These are phyloP conservation scores for Eudyptes chrysolophus DNA, from an alignment of 2,113 vertebrate species.

Conservation along the genomic window DNA sequence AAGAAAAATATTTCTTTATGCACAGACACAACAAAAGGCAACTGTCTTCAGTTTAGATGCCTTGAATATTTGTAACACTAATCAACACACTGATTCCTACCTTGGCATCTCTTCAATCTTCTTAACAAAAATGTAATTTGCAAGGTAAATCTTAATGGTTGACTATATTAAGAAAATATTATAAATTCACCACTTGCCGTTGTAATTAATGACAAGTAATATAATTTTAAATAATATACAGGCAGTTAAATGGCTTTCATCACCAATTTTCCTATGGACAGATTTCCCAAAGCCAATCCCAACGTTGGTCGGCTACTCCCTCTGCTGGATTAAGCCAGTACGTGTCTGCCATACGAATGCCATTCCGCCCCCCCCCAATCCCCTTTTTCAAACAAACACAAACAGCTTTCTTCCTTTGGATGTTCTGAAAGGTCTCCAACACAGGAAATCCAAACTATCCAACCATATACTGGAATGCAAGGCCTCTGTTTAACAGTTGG, in stretches of 20 bases:
- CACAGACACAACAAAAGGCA: not conserved
- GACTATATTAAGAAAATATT: not conserved
- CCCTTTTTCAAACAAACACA: not conserved
- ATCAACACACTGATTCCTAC: not conserved
- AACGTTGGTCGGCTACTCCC: not conserved
- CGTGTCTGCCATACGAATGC: not conserved
- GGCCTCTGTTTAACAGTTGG: not conserved
- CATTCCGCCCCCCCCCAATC: not conserved
- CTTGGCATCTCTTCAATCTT: not conserved
- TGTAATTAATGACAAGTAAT: not conserved
- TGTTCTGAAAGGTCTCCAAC: not conserved
- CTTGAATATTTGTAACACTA: not conserved
- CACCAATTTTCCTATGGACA: not conserved
- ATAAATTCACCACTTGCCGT: not conserved
- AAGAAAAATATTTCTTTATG: not conserved
- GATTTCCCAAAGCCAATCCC: not conserved
- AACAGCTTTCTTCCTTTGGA: not conserved
- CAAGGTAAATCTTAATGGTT: not conserved
- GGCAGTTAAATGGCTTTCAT: not conserved
- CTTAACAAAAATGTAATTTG: not conserved
- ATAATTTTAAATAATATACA: not conserved
- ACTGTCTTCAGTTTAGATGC: not conserved
- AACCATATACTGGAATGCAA: not conserved
- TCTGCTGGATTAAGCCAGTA: conserved; percentile 58
- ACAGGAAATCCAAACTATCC: not conserved